Evolutionary conservation across 2,113 vertebrate genomes (phyloP), one percentile per base, ranked within the genome.

Genomic region (Ceyx margarethae): DNA sequence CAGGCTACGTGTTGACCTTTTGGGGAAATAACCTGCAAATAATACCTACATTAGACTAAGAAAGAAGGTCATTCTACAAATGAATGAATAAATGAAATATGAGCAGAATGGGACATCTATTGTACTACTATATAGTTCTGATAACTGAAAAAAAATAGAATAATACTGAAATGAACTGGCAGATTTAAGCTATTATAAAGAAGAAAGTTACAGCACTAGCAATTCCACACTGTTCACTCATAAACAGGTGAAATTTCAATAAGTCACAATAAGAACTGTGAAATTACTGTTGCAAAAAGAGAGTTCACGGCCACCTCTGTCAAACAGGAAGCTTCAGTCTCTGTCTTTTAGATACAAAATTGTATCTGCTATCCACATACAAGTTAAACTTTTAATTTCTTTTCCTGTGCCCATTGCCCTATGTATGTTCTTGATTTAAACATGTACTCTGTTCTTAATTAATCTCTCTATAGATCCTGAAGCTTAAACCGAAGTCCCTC

Each of bases 51-150:
- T 89, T 92, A 95, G 74, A 33, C 66, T 91, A 91, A 85, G 73
- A 95, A 96, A 68, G 50, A 96, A 92, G 67, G 54, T 68, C 62
- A 78, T 84, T 95, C 81, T 71, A 92, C 84, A 91, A 88, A 95
- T 61, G 48, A 92, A 91, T 90, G 48, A 92, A 91, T 90, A 91
- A 94, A 82, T 94, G 81, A 94, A 84, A 26, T 62, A 87, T 75
- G 89, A 96, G 78, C 79, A 71, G 43, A 97, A 64, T 51, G 64
- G 71, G 69, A 84, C 45, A 91, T 86, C 42, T 88, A 50, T 23
- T 23, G 28, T 71, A 65, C 66, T 68, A 92, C 83, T 91, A 92
- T 57, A 65, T 28, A 90, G 28, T 54, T 88, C 82, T 95, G 79
- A 90, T 79, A 65, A 61, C 45, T 54, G 53, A 5, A 92, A 60